Conservation (phyloP, 2,888 invertebrate species). For the Chymomyza fuscimana region DNA sequence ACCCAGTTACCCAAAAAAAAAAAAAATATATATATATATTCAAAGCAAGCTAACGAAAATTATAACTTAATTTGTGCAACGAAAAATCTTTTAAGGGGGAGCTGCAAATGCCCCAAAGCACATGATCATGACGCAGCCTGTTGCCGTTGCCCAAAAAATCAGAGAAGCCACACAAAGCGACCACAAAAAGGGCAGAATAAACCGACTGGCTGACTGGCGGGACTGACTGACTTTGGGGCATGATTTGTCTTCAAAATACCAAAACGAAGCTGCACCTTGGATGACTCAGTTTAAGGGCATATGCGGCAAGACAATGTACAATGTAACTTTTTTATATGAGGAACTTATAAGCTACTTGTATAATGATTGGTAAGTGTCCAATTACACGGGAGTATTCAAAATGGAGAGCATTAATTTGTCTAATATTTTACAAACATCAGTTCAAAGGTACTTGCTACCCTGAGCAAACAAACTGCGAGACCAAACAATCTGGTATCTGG, state of each 20-base stretch:
- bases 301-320: not conserved
- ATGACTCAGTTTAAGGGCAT: not conserved
- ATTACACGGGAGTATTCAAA: no score
- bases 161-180: conserved; percentile 58
- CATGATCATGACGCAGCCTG: conserved; percentile 26
- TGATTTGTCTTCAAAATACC: conserved; percentile 66
- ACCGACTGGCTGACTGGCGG: conserved; percentile 35
- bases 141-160: conserved; percentile 44
- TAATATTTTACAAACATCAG: no score
- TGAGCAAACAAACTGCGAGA: no score
- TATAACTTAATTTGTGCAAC: conserved; percentile 65
- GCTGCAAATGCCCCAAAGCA: conserved; percentile 53
- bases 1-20: conserved; percentile 40
- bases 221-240: conserved; percentile 54
- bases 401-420: no score
- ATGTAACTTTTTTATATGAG: not conserved
- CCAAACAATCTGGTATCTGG: no score
- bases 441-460: no score
- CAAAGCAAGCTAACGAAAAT: conserved; percentile 42
- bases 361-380: no score
- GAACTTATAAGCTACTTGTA: no score
- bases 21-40: conserved; percentile 15
- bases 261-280: not conserved
- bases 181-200: conserved; percentile 6
- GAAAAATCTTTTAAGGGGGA: conserved; percentile 30